These are phyloP conservation scores for Buphagus erythrorhynchus DNA, from an alignment of 2,797 vertebrate species.

Conservation along the genomic window DNA sequence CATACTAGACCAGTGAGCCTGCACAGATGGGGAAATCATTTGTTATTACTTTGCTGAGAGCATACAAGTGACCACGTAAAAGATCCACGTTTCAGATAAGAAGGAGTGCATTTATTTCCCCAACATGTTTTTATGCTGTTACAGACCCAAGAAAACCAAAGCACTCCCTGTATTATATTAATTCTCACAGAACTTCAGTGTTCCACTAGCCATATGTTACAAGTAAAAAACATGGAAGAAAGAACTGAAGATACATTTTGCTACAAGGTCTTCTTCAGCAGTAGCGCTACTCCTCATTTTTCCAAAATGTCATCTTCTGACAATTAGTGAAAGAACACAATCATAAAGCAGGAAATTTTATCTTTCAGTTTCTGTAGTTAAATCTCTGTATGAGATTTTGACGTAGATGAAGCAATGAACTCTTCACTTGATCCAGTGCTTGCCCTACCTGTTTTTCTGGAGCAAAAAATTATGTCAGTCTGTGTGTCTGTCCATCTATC, in stretches of 20 bases:
- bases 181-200: background rate
- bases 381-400: background rate
- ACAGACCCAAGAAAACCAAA: background rate
- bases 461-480: background rate
- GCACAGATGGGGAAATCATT: constrained; percentile 55
- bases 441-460: background rate
- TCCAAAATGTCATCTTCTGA: background rate
- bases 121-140: background rate
- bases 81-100: constrained; percentile 19
- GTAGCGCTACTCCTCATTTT: background rate
- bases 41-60: constrained; percentile 31
- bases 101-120: background rate
- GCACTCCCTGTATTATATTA: background rate
- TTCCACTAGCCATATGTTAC: background rate
- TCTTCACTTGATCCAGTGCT: background rate
- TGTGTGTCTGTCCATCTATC: background rate
- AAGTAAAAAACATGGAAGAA: background rate
- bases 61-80: constrained; percentile 10
- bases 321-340: background rate
- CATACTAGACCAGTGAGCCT: background rate
- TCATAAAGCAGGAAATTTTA: background rate
- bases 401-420: background rate
- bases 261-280: background rate
- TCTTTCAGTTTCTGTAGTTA: background rate
- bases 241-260: background rate